These are phyloP conservation scores for Poeciliopsis prolifica DNA, from an alignment of 2,113 vertebrate species.

Conservation along the genomic window DNA sequence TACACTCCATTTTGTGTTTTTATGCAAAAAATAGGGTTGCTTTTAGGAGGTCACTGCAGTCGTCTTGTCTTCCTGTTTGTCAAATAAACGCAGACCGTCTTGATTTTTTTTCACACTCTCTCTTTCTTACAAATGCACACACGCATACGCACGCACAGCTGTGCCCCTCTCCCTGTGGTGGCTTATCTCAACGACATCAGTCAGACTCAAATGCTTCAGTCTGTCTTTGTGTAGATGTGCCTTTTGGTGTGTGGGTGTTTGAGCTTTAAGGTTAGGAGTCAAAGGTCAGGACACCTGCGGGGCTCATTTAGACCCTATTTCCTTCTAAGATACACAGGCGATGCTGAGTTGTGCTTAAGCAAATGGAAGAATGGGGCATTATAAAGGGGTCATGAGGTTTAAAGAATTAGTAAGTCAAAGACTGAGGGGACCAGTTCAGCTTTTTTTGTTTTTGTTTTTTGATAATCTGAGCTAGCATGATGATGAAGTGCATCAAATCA, in stretches of 20 bases:
- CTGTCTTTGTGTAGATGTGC: conserved; percentile 27
- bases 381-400: background rate
- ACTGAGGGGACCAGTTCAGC: no score
- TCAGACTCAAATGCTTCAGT: conserved; percentile 56
- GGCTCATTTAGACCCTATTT: conserved; percentile 52
- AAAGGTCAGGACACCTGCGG: conserved; percentile 63
- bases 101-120: background rate
- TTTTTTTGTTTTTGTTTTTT: background rate
- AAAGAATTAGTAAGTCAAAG: no score
- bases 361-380: background rate
- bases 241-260: conserved; percentile 14
- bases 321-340: conserved; percentile 35
- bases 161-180: conserved; percentile 47
- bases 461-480: background rate
- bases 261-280: conserved; percentile 55
- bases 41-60: conserved; percentile 49
- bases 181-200: conserved; percentile 65
- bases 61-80: conserved; percentile 62
- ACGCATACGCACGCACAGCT: conserved; percentile 18
- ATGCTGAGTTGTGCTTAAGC: conserved; percentile 2
- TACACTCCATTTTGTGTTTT: background rate
- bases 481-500: background rate
- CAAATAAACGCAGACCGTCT: conserved; percentile 45
- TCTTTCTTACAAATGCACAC: background rate
- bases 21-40: background rate